A percentile compares a stretch with the other conserved stretches of the same genome.
These are phyloP conservation scores for Porphyrio hochstetteri DNA, from an alignment of 2,113 vertebrate species.

Conservation along the genomic window DNA sequence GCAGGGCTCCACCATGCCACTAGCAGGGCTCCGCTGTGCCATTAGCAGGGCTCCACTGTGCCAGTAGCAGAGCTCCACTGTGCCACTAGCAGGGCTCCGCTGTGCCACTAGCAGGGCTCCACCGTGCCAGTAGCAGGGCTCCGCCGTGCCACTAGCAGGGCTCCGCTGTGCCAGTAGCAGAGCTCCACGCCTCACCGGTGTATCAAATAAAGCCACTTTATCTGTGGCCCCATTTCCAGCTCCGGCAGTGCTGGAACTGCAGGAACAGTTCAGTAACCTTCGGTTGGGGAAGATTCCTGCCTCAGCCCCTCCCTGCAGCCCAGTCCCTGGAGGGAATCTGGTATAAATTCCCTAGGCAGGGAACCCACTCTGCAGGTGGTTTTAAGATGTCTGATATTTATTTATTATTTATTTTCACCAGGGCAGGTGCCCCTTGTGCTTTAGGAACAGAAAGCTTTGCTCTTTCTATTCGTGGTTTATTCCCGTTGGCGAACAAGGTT, in stretches of 20 bases:
- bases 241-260: no score
- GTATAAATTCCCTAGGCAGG: neutral
- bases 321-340: neutral
- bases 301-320: neutral
- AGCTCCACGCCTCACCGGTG: neutral
- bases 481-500: neutral
- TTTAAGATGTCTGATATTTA: neutral
- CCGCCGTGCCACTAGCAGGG: neutral
- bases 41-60: neutral
- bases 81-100: neutral
- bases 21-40: neutral
- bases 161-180: neutral
- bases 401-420: neutral
- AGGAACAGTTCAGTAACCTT: no score
- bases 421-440: neutral
- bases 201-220: neutral
- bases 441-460: neutral
- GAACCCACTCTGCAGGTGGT: neutral
- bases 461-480: conserved; percentile 20
- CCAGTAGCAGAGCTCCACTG: neutral
- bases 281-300: neutral
- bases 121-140: neutral
- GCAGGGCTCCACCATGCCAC: neutral
- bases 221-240: neutral
- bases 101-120: neutral